phyloP scores from a whole-genome alignment of 2,888 invertebrate genomes.

The Perithous albicinctus region DNA sequence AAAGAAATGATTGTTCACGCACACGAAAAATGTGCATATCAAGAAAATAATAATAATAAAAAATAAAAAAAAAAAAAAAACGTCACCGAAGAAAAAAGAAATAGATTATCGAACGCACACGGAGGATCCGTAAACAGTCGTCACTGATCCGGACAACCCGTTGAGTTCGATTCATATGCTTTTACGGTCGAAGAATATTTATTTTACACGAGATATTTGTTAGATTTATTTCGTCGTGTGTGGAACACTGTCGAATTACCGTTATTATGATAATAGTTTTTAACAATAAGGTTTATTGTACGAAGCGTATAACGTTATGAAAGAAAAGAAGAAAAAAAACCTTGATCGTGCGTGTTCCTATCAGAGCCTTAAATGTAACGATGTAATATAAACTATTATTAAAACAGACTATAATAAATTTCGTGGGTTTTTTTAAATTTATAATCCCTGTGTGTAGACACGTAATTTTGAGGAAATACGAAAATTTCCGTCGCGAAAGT shows the following conservation, averaged over 20 bases:
- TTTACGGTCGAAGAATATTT: slow-evolving; percentile 32
- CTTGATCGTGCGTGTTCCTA: slow-evolving; percentile 68
- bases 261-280: slow-evolving; percentile 62
- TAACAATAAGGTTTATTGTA: slow-evolving; percentile 62
- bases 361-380: slow-evolving; percentile 68
- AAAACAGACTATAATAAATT: slow-evolving; percentile 38
- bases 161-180: slow-evolving; percentile 7
- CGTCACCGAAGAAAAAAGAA: not conserved
- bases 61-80: not conserved
- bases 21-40: slow-evolving; percentile 13
- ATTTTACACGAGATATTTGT: slow-evolving; percentile 55
- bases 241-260: slow-evolving; percentile 41
- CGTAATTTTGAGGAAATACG: not conserved
- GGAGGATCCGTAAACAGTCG: not conserved
- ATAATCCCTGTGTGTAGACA: not conserved
- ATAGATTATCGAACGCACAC: slow-evolving; percentile 27
- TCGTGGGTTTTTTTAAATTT: not conserved
- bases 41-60: not conserved
- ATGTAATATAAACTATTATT: slow-evolving; percentile 55
- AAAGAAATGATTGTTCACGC: not conserved
- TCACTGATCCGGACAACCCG: slow-evolving; percentile 2
- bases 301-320: slow-evolving; percentile 61
- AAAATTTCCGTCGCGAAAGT: not conserved
- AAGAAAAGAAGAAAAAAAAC: not conserved
- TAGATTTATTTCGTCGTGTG: slow-evolving; percentile 42